Conservation (phyloP, 1,140 invertebrate species). For the Drosophila nebulosa region DNA sequence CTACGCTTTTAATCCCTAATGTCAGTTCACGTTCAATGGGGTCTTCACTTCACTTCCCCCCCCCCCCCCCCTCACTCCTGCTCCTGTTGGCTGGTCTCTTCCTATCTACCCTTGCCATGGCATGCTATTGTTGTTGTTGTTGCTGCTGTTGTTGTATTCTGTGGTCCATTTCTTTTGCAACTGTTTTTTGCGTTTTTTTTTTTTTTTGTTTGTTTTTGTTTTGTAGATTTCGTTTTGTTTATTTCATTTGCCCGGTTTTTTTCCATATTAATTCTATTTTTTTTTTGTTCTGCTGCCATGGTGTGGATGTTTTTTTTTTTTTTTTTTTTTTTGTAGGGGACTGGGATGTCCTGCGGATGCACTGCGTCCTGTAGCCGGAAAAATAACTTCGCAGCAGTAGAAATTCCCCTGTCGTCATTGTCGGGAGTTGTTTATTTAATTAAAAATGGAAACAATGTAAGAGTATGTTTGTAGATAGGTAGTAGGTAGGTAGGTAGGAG, state of each 20-base stretch:
- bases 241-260: slow-evolving; percentile 32
- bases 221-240: slow-evolving; percentile 10
- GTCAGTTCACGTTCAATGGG: slow-evolving; percentile 63
- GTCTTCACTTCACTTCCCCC: slow-evolving; percentile 13
- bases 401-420: slow-evolving; percentile 38
- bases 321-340: not conserved
- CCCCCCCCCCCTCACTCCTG: not conserved
- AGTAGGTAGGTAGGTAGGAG: too few relatives aligned
- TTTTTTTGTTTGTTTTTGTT: not conserved
- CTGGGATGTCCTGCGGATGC: slow-evolving; percentile 41
- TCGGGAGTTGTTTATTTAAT: slow-evolving; percentile 54
- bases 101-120: not conserved
- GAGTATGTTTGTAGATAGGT: slow-evolving; percentile 7
- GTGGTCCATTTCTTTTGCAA: slow-evolving; percentile 42
- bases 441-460: slow-evolving; percentile 57
- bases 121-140: not conserved
- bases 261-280: slow-evolving; percentile 29
- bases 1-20: slow-evolving; percentile 63
- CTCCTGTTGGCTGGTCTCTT: too few relatives aligned
- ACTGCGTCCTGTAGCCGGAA: slow-evolving; percentile 47
- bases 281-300: not conserved
- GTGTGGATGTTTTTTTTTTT: not conserved
- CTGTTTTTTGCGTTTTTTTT: slow-evolving; percentile 29
- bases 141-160: not conserved
- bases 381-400: slow-evolving; percentile 44